Evolutionary conservation across 2,888 invertebrate species (phyloP).

Genomic region (Caenorhabditis macrosperma): DNA sequence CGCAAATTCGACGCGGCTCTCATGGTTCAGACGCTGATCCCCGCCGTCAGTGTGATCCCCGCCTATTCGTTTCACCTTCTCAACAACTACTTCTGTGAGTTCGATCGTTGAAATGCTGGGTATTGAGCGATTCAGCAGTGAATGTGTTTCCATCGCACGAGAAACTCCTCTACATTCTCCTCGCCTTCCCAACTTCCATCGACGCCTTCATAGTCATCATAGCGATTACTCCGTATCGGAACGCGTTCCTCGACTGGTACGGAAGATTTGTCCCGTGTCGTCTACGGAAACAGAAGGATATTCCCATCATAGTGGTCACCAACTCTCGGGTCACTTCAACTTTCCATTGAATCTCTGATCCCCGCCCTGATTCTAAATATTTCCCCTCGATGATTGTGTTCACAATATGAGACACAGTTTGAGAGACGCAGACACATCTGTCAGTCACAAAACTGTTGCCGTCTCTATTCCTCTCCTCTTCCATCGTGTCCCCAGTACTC

Average conservation of each 20-base stretch:
- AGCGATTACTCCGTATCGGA: constrained; percentile 36
- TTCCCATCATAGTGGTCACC: not conserved
- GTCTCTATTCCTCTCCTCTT: not conserved
- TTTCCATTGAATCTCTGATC: not conserved
- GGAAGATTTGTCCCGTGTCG: not conserved
- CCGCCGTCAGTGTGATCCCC: constrained; percentile 33
- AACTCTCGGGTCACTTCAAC: not conserved
- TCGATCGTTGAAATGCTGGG: not conserved
- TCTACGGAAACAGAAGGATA: not conserved
- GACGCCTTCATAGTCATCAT: constrained; percentile 46
- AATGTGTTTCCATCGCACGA: not conserved
- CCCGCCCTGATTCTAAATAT: not conserved
- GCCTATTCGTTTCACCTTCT: constrained; percentile 29
- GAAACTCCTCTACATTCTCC: constrained; percentile 36
- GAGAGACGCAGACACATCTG: constrained; percentile 25
- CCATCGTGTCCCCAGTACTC: not conserved
- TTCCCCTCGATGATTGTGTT: constrained; percentile 15
- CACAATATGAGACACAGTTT: constrained; percentile 10
- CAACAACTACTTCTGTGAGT: not conserved
- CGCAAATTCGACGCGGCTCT: constrained; percentile 34
- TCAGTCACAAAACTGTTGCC: constrained; percentile 39
- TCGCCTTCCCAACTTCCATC: constrained; percentile 38
- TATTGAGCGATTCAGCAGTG: not conserved
- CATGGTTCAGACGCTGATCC: constrained; percentile 29
- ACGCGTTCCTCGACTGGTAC: constrained; percentile 1